Conservation (phyloP, 2,113 vertebrate species). For the Pandion haliaetus region DNA sequence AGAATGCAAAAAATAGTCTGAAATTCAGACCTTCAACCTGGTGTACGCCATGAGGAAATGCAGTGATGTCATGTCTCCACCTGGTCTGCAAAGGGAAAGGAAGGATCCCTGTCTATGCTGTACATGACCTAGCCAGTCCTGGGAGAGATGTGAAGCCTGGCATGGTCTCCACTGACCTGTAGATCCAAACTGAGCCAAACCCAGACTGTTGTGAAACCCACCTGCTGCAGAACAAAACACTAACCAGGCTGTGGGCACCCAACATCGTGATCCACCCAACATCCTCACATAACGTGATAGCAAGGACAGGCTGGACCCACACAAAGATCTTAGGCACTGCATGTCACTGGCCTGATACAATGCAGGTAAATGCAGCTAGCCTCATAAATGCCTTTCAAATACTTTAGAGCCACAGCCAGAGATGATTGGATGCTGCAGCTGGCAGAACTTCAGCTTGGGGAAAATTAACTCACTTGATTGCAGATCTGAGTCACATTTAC, state of each 20-base stretch:
- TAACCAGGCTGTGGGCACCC: background rate
- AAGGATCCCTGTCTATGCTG: background rate
- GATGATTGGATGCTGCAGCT: background rate
- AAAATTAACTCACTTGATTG: background rate
- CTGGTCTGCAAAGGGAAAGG: background rate
- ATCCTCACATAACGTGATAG: background rate
- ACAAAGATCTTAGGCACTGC: background rate
- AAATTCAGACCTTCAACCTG: background rate
- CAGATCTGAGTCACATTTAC: background rate
- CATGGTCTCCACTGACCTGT: background rate
- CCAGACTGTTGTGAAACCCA: background rate
- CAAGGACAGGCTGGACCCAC: background rate
- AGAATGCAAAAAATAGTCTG: background rate
- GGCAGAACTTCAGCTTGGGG: background rate
- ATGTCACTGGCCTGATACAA: background rate
- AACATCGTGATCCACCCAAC: fast-evolving
- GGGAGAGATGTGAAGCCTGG: background rate
- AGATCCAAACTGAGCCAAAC: background rate
- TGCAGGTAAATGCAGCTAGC: background rate
- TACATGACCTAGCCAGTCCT: background rate
- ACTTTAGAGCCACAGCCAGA: background rate
- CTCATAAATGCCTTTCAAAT: background rate
- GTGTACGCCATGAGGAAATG: background rate
- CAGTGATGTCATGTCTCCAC: fast-evolving
- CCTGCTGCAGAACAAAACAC: background rate